Conservation (phyloP, 2,797 vertebrate species). For the Intellagama lesueurii region DNA sequence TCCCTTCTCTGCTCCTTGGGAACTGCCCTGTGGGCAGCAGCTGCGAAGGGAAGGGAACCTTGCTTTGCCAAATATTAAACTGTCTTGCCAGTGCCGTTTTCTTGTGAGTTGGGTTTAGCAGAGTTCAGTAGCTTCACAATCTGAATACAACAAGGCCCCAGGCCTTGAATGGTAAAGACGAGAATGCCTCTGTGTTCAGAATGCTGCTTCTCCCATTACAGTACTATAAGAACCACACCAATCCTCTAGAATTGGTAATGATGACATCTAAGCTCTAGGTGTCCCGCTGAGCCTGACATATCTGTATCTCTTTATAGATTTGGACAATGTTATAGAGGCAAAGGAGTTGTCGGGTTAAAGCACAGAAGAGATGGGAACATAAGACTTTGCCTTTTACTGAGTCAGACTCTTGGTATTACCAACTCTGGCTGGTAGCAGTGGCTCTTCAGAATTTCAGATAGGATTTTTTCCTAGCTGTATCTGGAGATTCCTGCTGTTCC, state of each 20-base stretch:
- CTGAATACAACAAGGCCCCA: not conserved
- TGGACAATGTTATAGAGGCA: not conserved
- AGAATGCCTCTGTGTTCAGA: not conserved
- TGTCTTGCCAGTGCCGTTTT: not conserved
- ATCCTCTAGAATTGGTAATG: not conserved
- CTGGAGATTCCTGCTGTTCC: too few species aligned
- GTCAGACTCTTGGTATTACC: too few species aligned
- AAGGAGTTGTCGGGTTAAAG: not conserved
- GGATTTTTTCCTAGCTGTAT: too few species aligned
- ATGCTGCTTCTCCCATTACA: not conserved
- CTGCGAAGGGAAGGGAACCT: constrained; percentile 23
- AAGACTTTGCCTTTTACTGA: too few species aligned
- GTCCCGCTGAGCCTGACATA: not conserved
- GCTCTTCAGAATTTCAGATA: too few species aligned
- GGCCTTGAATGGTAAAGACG: not conserved
- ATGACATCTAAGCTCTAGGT: not conserved
- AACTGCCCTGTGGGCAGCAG: constrained; percentile 29
- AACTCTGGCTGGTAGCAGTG: too few species aligned
- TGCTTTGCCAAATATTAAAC: constrained; percentile 23
- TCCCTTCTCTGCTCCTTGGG: constrained; percentile 14
- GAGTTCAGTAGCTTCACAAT: not conserved
- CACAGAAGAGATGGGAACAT: not conserved
- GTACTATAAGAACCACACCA: too few species aligned
- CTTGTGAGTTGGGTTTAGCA: not conserved
- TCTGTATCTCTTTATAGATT: not conserved